Percentiles rank a stretch among this genome's conserved stretches.
These are phyloP conservation scores for Phymanthus crucifer DNA, from an alignment of 92 coral and sea anemone species.

Conservation along the genomic window DNA sequence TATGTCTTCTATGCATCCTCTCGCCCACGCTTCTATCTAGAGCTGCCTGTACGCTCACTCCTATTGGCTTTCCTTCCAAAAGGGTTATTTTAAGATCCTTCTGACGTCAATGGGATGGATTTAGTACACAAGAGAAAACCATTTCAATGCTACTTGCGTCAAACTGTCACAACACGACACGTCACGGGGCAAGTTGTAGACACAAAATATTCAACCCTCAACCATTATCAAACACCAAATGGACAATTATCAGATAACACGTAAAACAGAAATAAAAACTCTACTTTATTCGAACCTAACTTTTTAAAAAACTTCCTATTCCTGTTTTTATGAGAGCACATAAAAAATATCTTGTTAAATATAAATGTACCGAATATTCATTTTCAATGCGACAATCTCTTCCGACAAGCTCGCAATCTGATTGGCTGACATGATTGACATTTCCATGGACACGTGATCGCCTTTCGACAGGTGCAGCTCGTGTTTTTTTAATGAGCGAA, in stretches of 20 bases:
- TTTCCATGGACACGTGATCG: neutral
- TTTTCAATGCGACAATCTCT: neutral
- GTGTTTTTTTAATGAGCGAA: neutral
- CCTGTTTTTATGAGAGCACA: neutral
- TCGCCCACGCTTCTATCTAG: constrained; percentile 26
- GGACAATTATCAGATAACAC: neutral
- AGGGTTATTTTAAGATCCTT: constrained; percentile 24
- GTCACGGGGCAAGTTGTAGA: neutral
- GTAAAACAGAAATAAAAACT: neutral
- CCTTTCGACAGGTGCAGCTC: neutral
- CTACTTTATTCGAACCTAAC: neutral
- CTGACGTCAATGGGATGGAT: constrained; percentile 45
- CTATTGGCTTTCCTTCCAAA: neutral
- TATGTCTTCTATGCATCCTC: constrained; percentile 22
- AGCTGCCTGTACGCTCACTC: constrained; percentile 20
- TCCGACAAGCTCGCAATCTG: neutral
- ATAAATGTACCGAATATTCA: neutral
- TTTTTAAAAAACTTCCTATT: neutral
- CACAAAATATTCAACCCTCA: neutral
- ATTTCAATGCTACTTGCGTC: constrained; percentile 27
- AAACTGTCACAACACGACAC: neutral
- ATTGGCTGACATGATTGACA: neutral
- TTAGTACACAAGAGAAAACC: constrained; percentile 8
- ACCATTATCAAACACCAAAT: neutral
- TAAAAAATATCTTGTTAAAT: neutral